Percentiles rank a stretch among this genome's conserved stretches.
Evolutionary conservation across 2,113 vertebrate species (phyloP).

Genomic region (Fregetta grallaria): DNA sequence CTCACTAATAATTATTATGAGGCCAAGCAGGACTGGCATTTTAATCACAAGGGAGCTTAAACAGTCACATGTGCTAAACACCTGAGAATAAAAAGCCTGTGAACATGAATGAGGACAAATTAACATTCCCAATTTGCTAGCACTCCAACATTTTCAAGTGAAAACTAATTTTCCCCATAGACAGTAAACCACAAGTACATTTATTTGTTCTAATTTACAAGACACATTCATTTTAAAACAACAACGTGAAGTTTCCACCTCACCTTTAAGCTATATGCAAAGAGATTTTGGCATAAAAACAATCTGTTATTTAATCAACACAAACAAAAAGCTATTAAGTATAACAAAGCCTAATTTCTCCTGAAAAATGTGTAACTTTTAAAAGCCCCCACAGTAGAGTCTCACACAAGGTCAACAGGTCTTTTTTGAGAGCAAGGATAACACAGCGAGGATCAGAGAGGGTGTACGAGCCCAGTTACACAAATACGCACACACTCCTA

Average conservation of each 20-base stretch:
- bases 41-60: neutral
- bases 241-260: neutral
- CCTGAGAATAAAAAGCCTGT: conserved; percentile 8
- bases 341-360: neutral
- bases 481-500: neutral
- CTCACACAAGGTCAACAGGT: neutral
- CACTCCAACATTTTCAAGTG: neutral
- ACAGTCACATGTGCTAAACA: neutral
- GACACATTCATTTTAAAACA: neutral
- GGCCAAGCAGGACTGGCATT: neutral
- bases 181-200: neutral
- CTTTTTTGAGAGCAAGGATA: neutral
- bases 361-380: neutral
- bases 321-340: neutral
- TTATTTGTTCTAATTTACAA: conserved; percentile 28
- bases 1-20: neutral
- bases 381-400: neutral
- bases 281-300: neutral
- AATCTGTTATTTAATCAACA: neutral
- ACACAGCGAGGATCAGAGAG: neutral
- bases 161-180: conserved; percentile 17
- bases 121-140: neutral
- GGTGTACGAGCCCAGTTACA: neutral
- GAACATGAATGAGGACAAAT: neutral
- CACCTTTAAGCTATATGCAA: neutral